These are phyloP conservation scores for Bursaphelenchus mucronatus DNA, from an alignment of 1,140 invertebrate species.

Conservation along the genomic window DNA sequence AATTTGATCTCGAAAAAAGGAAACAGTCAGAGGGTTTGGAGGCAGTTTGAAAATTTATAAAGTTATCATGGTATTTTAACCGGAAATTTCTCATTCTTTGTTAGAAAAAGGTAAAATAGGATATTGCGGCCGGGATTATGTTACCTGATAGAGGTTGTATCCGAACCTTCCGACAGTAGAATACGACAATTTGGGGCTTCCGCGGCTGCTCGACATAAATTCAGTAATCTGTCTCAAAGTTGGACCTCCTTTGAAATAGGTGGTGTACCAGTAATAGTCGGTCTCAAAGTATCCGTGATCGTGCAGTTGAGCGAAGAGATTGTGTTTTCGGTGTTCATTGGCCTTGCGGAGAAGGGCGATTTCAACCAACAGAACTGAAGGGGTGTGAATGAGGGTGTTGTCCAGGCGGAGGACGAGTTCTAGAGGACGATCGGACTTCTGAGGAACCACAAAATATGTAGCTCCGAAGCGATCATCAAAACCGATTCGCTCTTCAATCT, in stretches of 20 bases:
- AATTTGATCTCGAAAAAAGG: no score
- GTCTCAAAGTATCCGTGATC: background rate
- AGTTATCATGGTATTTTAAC: no score
- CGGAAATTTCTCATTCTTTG: no score
- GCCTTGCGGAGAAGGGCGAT: constrained; percentile 2
- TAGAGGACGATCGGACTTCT: background rate
- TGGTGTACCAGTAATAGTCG: constrained; percentile 2
- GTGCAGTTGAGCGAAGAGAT: constrained; percentile 7
- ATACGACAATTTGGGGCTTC: background rate
- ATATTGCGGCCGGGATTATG: no score
- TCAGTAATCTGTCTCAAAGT: background rate
- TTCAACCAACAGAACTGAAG: constrained; percentile 6
- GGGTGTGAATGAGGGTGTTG: background rate
- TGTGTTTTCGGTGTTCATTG: background rate
- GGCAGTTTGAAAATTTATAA: no score
- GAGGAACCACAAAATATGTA: constrained; percentile 2
- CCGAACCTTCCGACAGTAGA: constrained; percentile 3
- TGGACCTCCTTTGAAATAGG: constrained; percentile 6
- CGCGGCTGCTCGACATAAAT: background rate
- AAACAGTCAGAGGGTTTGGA: no score
- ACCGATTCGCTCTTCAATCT: constrained; percentile 10
- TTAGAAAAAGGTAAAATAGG: no score
- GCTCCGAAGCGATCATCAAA: constrained; percentile 6
- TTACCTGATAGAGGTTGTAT: no score
- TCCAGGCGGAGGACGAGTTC: constrained; percentile 12